phyloP scores from a whole-genome alignment of 2,888 invertebrate species.

The Apodemia duryi region DNA sequence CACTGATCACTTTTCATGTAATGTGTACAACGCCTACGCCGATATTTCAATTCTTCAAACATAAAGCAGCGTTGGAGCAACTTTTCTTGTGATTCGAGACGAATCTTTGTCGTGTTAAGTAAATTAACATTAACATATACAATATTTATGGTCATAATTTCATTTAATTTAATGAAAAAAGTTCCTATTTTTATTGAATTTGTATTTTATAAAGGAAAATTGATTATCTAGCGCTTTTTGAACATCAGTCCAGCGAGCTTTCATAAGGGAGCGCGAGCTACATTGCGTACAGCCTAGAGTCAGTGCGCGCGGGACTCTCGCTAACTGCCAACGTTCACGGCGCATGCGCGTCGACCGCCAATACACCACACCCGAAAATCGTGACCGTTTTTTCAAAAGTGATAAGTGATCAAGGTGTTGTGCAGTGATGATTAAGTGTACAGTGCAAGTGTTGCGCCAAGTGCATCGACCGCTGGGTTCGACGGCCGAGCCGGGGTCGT shows the following conservation, averaged over 20 bases:
- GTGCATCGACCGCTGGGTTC: slow-evolving; percentile 26
- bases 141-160: not conserved
- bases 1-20: not conserved
- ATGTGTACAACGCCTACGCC: not conserved
- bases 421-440: slow-evolving; percentile 16
- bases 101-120: too few species aligned
- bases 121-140: not conserved
- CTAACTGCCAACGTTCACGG: slow-evolving; percentile 15
- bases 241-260: slow-evolving; percentile 19
- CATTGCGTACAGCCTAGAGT: not conserved
- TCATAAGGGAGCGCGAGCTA: not conserved
- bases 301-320: slow-evolving; percentile 27
- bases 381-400: slow-evolving; percentile 19
- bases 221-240: slow-evolving; percentile 19
- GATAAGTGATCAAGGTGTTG: slow-evolving; percentile 17
- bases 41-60: not conserved
- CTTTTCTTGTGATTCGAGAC: not conserved
- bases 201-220: not conserved
- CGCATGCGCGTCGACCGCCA: slow-evolving; percentile 6
- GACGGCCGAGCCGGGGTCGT: slow-evolving; percentile 25
- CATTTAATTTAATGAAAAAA: not conserved
- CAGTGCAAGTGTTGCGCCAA: slow-evolving; percentile 15
- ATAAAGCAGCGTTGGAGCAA: too few species aligned
- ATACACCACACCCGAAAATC: slow-evolving; percentile 3
- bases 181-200: not conserved